Conservation (phyloP, 1,140 invertebrate species). For the Drosophila nebulosa region DNA sequence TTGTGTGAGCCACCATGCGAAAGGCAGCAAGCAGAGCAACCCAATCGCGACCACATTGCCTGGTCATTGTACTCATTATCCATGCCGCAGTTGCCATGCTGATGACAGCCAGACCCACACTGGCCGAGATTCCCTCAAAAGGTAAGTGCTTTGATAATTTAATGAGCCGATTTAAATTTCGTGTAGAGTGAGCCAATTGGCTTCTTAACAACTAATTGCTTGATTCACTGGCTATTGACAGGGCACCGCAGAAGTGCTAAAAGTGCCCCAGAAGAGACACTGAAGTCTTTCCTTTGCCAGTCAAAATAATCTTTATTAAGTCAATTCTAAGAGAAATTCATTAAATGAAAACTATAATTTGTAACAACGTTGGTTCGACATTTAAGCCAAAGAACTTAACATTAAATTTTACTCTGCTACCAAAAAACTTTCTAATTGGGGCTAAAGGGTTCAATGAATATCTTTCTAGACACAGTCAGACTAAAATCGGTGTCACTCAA, state of each 20-base stretch:
- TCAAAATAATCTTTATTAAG: neutral
- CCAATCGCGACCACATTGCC: slow-evolving; percentile 19
- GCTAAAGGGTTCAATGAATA: too few relatives aligned
- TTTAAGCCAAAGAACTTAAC: neutral
- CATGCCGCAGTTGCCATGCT: slow-evolving; percentile 44
- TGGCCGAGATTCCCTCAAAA: slow-evolving; percentile 70
- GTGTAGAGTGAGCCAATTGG: neutral
- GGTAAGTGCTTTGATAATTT: slow-evolving; percentile 77
- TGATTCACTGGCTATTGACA: slow-evolving; percentile 19
- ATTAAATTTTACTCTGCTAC: too few relatives aligned
- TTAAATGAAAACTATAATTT: neutral
- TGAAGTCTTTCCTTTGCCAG: neutral
- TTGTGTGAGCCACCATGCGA: slow-evolving; percentile 12
- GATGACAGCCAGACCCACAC: slow-evolving; percentile 57
- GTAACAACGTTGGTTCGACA: neutral
- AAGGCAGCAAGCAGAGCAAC: slow-evolving; percentile 6
- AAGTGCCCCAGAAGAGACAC: neutral
- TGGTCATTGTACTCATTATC: slow-evolving; percentile 52
- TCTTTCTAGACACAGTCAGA: too few relatives aligned
- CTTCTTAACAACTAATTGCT: slow-evolving; percentile 50
- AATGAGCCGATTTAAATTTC: slow-evolving; percentile 50
- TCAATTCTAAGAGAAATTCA: neutral
- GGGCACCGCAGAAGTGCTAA: neutral
- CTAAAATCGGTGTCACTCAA: too few relatives aligned
- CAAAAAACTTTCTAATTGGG: neutral